Evolutionary conservation across 2,888 invertebrate genomes (phyloP).

Genomic region (Elgonia sp.): DNA sequence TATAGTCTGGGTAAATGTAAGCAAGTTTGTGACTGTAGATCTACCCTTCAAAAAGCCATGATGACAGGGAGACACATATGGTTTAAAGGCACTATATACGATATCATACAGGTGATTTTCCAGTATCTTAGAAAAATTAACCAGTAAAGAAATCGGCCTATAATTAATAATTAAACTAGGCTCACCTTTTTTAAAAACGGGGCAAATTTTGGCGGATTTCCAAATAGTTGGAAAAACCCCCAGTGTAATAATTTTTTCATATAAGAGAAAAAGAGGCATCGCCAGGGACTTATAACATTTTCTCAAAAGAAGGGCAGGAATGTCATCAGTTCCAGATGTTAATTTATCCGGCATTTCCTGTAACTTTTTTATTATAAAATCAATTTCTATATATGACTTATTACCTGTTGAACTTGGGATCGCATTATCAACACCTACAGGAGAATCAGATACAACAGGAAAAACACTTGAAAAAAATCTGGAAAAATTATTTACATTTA

Average conservation of each 20-base stretch:
- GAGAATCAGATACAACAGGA: neutral
- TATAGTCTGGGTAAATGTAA: neutral
- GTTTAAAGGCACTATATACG: neutral
- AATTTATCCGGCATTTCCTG: neutral
- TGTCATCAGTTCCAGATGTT: neutral
- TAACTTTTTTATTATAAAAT: neutral
- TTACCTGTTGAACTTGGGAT: no score
- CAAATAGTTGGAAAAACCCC: neutral
- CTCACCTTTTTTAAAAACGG: neutral
- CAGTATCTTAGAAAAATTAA: neutral
- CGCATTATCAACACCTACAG: neutral
- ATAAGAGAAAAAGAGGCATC: neutral
- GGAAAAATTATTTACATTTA: neutral
- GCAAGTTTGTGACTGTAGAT: neutral
- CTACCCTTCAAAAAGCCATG: conserved; percentile 10
- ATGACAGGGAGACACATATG: neutral
- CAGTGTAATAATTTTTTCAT: neutral
- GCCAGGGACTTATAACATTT: neutral
- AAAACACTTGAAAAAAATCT: neutral
- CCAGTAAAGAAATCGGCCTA: neutral
- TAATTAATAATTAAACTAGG: neutral
- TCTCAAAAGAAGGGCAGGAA: neutral
- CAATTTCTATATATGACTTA: no score
- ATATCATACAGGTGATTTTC: neutral
- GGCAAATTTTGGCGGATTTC: conserved; percentile 1